Evolutionary conservation across 2,888 invertebrate genomes (phyloP).

Genomic region (Cinara cedri): DNA sequence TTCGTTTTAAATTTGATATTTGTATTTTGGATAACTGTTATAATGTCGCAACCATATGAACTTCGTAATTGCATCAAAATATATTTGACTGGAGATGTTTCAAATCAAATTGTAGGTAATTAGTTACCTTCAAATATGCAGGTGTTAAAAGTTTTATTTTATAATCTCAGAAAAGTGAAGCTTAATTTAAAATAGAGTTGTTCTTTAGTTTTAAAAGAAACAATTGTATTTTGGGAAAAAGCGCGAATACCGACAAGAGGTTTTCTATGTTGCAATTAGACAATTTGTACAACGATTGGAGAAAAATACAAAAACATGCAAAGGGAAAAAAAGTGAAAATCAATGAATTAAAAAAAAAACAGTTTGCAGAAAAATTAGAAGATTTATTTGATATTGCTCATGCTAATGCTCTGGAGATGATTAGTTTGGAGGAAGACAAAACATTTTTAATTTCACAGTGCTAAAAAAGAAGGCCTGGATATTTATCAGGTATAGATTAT

Average conservation of each 20-base stretch:
- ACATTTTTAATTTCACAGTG: not conserved
- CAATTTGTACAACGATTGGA: not conserved
- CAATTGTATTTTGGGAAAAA: slow-evolving; percentile 37
- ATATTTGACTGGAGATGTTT: not conserved
- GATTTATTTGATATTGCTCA: no score
- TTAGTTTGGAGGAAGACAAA: slow-evolving; percentile 15
- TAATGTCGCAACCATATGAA: not conserved
- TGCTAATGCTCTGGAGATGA: slow-evolving; percentile 11
- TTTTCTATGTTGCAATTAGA: not conserved
- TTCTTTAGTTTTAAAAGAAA: not conserved
- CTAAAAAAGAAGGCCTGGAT: not conserved
- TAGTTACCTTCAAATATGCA: slow-evolving; percentile 5
- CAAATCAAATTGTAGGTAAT: slow-evolving; percentile 17
- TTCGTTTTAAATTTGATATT: no score
- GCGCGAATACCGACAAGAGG: slow-evolving; percentile 12
- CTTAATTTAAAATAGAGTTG: not conserved
- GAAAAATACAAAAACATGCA: not conserved
- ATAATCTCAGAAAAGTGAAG: slow-evolving; percentile 16
- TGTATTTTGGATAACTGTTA: slow-evolving; percentile 1
- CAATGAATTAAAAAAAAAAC: not conserved
- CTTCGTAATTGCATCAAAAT: slow-evolving; percentile 10
- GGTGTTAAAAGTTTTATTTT: slow-evolving; percentile 10
- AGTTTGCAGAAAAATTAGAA: no score
- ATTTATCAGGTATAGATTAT: slow-evolving; percentile 13
- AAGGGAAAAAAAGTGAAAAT: slow-evolving; percentile 4